phyloP scores from a whole-genome alignment of 2,797 vertebrate species.

The Sciurus carolinensis region DNA sequence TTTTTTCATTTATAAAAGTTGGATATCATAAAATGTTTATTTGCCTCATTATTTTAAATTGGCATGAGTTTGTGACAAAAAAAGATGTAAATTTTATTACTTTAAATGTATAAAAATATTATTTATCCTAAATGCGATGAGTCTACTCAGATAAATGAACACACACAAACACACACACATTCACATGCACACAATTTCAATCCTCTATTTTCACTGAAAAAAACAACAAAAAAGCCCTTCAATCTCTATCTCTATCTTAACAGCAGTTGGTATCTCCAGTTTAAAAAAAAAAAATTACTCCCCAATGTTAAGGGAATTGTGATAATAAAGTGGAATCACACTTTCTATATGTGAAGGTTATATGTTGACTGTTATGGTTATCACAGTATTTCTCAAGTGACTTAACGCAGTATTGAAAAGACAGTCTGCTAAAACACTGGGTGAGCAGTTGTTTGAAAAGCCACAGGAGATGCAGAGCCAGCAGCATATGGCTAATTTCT shows the following conservation, averaged over 20 bases:
- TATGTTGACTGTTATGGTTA: background rate
- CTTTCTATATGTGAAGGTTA: background rate
- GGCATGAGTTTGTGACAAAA: background rate
- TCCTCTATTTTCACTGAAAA: background rate
- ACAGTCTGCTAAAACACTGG: background rate
- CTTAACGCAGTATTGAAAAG: background rate
- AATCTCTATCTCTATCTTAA: background rate
- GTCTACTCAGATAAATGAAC: background rate
- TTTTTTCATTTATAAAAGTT: background rate
- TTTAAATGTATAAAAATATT: background rate
- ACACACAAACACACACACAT: background rate
- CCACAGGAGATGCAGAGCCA: background rate
- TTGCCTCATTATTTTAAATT: background rate
- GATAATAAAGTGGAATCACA: conserved; percentile 66
- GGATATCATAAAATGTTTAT: background rate
- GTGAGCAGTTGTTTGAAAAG: conserved; percentile 40
- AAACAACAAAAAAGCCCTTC: background rate
- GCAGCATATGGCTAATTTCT: background rate
- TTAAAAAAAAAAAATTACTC: background rate
- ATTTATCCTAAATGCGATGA: background rate
- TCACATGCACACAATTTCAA: background rate
- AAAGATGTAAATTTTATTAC: background rate
- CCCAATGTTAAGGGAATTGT: background rate
- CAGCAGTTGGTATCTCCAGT: background rate
- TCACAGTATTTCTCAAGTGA: conserved; percentile 44